phyloP scores from a whole-genome alignment of 1,140 invertebrate species.

The Argopecten irradians region DNA sequence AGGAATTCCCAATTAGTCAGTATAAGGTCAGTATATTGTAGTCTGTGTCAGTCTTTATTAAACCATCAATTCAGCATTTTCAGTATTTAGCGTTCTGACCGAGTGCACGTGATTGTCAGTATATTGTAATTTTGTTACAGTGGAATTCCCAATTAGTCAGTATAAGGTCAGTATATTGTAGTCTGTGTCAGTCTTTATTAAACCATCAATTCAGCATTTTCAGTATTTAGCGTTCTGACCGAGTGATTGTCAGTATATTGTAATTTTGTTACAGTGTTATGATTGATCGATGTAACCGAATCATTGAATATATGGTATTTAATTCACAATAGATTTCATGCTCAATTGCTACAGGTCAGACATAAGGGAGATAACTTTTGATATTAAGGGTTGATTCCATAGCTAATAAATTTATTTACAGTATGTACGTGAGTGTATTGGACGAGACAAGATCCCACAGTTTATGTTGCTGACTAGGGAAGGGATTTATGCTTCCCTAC shows the following conservation, averaged over 20 bases:
- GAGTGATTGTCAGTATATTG: background rate
- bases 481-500: constrained; percentile 75
- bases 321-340: too few species aligned
- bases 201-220: background rate
- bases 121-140: background rate
- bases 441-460: constrained; percentile 77
- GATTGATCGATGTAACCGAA: too few species aligned
- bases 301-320: too few species aligned
- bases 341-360: background rate
- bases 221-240: background rate
- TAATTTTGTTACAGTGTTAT: background rate
- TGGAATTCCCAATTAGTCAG: constrained; percentile 72
- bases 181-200: background rate
- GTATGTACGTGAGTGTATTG: constrained; percentile 79
- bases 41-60: background rate
- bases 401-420: constrained; percentile 61
- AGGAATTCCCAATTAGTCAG: constrained; percentile 72
- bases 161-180: constrained; percentile 68
- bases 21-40: constrained; percentile 68
- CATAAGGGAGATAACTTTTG: background rate
- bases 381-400: background rate
- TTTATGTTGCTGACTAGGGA: constrained; percentile 79
- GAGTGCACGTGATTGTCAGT: background rate
- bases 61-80: background rate
- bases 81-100: background rate